Conservation (phyloP, 2,888 invertebrate species). For the Iselma pallidipennis region DNA sequence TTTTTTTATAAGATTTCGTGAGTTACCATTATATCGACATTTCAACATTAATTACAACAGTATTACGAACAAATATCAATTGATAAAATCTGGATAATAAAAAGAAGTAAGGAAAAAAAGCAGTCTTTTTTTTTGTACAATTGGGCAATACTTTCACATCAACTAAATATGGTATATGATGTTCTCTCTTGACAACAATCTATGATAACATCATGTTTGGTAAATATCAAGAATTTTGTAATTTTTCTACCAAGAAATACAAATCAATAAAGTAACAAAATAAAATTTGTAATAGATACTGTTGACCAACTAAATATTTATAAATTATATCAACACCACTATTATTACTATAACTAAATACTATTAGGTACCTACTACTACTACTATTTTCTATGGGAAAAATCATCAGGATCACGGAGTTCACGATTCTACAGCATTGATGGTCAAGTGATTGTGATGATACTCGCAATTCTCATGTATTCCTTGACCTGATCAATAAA, state of each 20-base stretch:
- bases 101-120: too few species aligned
- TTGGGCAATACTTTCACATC: neutral
- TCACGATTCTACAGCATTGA: neutral
- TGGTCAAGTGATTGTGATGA: neutral
- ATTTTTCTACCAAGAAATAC: too few species aligned
- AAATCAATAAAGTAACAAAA: too few species aligned
- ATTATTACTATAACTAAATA: too few species aligned
- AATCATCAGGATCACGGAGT: neutral
- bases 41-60: neutral
- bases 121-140: neutral
- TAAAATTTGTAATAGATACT: too few species aligned
- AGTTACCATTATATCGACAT: neutral
- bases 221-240: too few species aligned
- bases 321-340: too few species aligned
- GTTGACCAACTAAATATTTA: too few species aligned
- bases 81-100: neutral
- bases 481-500: neutral
- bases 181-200: too few species aligned
- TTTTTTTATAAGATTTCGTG: neutral
- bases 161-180: neutral
- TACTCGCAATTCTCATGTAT: neutral
- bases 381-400: neutral
- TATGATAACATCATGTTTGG: too few species aligned
- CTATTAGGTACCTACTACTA: neutral
- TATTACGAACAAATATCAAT: neutral